Base-by-base conservation (phyloP, 2,113 vertebrate genomes). In the Solenodon paradoxus region DNA sequence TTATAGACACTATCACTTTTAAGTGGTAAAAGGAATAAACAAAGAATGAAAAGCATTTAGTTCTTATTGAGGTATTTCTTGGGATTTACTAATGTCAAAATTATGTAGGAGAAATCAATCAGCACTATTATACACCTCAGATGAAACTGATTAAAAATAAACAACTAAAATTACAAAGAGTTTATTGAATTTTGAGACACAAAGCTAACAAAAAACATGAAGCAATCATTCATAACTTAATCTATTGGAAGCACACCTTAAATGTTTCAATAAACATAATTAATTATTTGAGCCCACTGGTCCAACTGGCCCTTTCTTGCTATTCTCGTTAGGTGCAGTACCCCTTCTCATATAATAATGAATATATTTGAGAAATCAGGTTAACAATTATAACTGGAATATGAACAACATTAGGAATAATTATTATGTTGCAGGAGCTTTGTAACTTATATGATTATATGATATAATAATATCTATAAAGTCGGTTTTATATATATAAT, bases 41-140 rank as follows among this genome's bases (percentile, higher is more conserved):
- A 35, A 79, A 63, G 8, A 19, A 7, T 68, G n/a, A 6, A 7
- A 66, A 0, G 24, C 32, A 78, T 1, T 13, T 8, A 80, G 4
- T 9, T 0, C 38, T 61, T 71, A 85, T 17, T 0, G 0, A 53
- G 16, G 11, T 19, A 49, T 35, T 7, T 16, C 47, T 79, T 47
- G 49, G 10, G 28, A 78, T 32, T 90, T 63, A 69, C 42, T 38
- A 55, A 10, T 20, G 9, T 2, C 12, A 38, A 75, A 12, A 2
- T n/a, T 66, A 24, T 12, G 49, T 20, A 5, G 0, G 5, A 94
- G n/a, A n/a, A 84, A 77, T 26, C 11, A 68, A 1, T 79, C 5
- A 64, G 30, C 0, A 53, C 78, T 7, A 15, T 86, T 61, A 45
- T 83, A 77, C 74, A 8, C 2, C 81, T 63, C 12, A 45, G 19